Conservation (phyloP, 2,888 invertebrate species). For the Drosophila mettleri region DNA sequence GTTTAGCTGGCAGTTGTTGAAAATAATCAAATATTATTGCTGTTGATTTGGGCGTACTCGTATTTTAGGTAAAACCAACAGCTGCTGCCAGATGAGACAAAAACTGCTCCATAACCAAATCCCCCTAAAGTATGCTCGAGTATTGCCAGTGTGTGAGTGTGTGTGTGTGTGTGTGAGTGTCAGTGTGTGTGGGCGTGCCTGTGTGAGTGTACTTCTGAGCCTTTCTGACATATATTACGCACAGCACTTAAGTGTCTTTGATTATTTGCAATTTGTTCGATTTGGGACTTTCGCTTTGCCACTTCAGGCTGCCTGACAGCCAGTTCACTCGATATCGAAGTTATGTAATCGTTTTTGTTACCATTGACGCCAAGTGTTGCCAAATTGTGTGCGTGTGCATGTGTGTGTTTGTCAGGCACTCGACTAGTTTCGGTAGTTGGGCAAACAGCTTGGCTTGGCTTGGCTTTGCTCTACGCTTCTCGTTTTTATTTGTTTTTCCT, state of each 20-base stretch:
- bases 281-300: constrained; percentile 61
- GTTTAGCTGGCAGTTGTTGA: constrained; percentile 56
- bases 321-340: constrained; percentile 40
- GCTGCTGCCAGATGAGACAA: constrained; percentile 54
- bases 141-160: constrained; percentile 13
- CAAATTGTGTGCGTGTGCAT: constrained; percentile 29
- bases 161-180: constrained; percentile 1
- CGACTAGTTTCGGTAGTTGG: constrained; percentile 49
- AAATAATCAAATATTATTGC: constrained; percentile 71
- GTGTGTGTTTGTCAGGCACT: constrained; percentile 58
- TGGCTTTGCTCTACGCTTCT: constrained; percentile 15
- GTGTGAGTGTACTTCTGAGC: constrained; percentile 14
- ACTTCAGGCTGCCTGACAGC: constrained; percentile 48
- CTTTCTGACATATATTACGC: constrained; percentile 47
- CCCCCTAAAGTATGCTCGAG: constrained; percentile 34
- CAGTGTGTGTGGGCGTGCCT: constrained; percentile 7
- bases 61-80: constrained; percentile 55
- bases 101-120: constrained; percentile 3
- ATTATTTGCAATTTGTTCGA: constrained; percentile 78
- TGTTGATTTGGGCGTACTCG: constrained; percentile 50
- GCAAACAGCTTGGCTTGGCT: constrained; percentile 26
- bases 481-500: constrained; percentile 5
- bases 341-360: constrained; percentile 71
- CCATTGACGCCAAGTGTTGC: constrained; percentile 72
- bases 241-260: constrained; percentile 69